These are phyloP conservation scores for Papilio gigon DNA, from an alignment of 2,888 invertebrate species.

Conservation along the genomic window DNA sequence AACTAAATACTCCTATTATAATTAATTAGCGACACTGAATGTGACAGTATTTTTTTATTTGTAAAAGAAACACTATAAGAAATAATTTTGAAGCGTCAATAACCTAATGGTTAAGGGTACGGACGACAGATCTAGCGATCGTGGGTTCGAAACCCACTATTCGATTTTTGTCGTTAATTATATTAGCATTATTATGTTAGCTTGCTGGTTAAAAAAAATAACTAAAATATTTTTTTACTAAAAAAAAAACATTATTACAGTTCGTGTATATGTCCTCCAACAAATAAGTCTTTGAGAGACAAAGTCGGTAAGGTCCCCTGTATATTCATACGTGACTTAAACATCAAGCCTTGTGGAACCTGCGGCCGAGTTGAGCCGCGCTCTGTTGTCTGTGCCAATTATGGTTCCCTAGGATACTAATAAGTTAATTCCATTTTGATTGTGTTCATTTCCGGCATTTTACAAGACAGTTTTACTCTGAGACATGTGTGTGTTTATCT, in stretches of 20 bases:
- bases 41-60: neutral
- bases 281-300: conserved; percentile 27
- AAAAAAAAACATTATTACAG: neutral
- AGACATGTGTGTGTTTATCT: neutral
- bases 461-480: neutral
- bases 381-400: conserved; percentile 30
- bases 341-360: conserved; percentile 31
- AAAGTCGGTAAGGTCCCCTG: conserved; percentile 18
- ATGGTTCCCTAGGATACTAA: conserved; percentile 34
- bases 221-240: too few relatives aligned
- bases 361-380: conserved; percentile 29
- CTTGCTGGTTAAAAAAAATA: too few relatives aligned
- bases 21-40: too few relatives aligned
- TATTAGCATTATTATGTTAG: too few relatives aligned
- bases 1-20: too few relatives aligned
- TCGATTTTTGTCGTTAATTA: too few relatives aligned
- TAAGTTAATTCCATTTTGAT: conserved; percentile 25
- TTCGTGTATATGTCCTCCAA: neutral
- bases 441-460: conserved; percentile 7
- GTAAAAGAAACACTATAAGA: neutral
- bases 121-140: too few relatives aligned
- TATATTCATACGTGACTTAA: conserved; percentile 36
- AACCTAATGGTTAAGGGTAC: too few relatives aligned
- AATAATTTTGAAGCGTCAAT: too few relatives aligned
- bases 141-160: too few relatives aligned